These are phyloP conservation scores for Spisula subtruncata DNA, from an alignment of 2,888 invertebrate genomes.

Conservation along the genomic window DNA sequence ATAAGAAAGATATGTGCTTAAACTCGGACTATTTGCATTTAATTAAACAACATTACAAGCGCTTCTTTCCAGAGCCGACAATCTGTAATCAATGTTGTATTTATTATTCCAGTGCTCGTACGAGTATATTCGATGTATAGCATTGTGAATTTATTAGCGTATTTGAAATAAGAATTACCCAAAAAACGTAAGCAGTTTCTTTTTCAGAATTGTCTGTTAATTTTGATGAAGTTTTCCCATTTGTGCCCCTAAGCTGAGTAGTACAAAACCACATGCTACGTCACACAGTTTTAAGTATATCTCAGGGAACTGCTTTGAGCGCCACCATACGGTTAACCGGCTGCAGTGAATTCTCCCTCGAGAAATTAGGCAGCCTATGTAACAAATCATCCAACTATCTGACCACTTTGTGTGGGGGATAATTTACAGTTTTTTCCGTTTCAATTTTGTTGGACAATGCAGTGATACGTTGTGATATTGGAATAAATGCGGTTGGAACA, in stretches of 20 bases:
- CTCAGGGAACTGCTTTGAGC: constrained; percentile 33
- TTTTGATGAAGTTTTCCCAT: not conserved
- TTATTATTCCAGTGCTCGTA: no score
- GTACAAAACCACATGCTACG: constrained; percentile 45
- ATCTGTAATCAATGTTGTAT: no score
- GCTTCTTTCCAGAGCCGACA: no score
- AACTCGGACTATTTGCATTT: no score
- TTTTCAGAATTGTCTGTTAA: not conserved
- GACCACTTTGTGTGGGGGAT: constrained; percentile 22
- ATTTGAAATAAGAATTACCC: no score
- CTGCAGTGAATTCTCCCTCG: constrained; percentile 54
- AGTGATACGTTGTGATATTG: constrained; percentile 15
- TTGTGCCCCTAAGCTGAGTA: not conserved
- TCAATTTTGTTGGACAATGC: constrained; percentile 3
- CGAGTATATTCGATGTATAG: no score
- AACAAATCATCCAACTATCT: not conserved
- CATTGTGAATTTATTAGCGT: no score
- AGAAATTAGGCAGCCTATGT: constrained; percentile 51
- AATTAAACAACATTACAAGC: no score
- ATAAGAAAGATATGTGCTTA: no score
- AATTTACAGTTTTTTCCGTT: not conserved
- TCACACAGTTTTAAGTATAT: constrained; percentile 48
- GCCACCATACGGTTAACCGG: constrained; percentile 41
- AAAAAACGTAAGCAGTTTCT: no score
- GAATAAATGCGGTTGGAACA: constrained; percentile 33